Conservation (phyloP, 1,140 invertebrate genomes). For the Coenobita brevimanus region DNA sequence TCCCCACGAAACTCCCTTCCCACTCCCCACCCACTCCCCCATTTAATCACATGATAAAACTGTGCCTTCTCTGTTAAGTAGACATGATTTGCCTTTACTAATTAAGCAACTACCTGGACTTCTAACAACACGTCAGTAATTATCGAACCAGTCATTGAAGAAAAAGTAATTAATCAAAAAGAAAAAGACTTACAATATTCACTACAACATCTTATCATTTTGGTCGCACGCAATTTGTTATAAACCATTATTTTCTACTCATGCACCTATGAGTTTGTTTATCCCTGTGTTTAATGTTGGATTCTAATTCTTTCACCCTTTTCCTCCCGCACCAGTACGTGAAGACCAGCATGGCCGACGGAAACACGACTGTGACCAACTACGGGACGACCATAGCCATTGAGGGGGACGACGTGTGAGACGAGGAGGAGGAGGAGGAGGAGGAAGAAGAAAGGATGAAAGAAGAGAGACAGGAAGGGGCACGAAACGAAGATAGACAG, state of each 20-base stretch:
- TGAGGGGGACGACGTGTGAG: conserved; percentile 50
- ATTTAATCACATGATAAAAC: neutral
- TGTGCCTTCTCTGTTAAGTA: neutral
- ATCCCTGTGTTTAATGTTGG: too few relatives aligned
- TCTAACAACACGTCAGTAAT: too few relatives aligned
- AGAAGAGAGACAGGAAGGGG: neutral
- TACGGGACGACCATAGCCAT: conserved; percentile 54
- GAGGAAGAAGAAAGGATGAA: neutral
- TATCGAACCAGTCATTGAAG: too few relatives aligned
- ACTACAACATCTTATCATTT: too few relatives aligned
- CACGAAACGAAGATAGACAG: neutral
- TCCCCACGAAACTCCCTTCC: neutral
- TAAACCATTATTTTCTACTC: too few relatives aligned
- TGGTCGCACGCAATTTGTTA: too few relatives aligned
- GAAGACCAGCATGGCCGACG: conserved; percentile 55
- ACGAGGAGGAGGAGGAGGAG: neutral
- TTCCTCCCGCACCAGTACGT: conserved; percentile 26
- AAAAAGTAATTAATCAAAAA: too few relatives aligned
- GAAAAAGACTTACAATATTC: too few relatives aligned
- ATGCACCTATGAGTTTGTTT: too few relatives aligned
- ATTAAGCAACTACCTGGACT: too few relatives aligned
- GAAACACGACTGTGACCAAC: conserved; percentile 49
- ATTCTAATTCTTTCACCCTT: neutral
- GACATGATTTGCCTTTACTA: too few relatives aligned
- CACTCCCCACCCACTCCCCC: neutral